phyloP scores from a whole-genome alignment of 2,113 vertebrate genomes.

The Eurypyga helias region DNA sequence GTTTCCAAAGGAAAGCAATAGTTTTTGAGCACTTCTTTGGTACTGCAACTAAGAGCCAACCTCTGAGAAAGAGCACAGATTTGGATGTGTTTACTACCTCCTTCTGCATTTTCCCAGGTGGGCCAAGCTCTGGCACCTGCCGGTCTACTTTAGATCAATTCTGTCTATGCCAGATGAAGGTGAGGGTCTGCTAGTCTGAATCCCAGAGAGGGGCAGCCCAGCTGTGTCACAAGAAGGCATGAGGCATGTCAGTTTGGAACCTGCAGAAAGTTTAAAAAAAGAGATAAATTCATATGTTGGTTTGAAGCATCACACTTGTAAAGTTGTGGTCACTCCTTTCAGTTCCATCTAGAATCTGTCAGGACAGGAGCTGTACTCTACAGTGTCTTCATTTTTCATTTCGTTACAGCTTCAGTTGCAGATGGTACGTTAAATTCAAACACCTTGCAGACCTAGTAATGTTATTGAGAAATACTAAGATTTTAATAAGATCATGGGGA shows the following conservation, averaged over 20 bases:
- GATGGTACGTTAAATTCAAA: neutral
- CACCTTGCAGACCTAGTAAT: neutral
- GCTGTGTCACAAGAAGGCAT: neutral
- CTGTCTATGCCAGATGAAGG: neutral
- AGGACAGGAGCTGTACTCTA: neutral
- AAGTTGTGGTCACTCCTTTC: neutral
- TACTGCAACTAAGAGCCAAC: neutral
- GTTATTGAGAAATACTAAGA: neutral
- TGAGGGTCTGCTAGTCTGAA: neutral
- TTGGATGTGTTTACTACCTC: neutral
- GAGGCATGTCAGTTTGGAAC: neutral
- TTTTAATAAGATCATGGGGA: neutral
- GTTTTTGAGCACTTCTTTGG: neutral
- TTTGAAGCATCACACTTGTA: neutral
- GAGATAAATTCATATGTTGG: neutral
- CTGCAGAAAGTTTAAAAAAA: neutral
- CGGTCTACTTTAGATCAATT: neutral
- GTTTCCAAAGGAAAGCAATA: neutral
- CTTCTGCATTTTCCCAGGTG: neutral
- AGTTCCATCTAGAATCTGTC: neutral
- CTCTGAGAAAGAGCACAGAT: neutral
- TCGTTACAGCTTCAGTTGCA: neutral
- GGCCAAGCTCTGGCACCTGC: neutral
- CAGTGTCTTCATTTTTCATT: neutral
- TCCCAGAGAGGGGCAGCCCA: neutral